phyloP scores from a whole-genome alignment of 2,888 invertebrate genomes.

The Phymatocera aterrima region DNA sequence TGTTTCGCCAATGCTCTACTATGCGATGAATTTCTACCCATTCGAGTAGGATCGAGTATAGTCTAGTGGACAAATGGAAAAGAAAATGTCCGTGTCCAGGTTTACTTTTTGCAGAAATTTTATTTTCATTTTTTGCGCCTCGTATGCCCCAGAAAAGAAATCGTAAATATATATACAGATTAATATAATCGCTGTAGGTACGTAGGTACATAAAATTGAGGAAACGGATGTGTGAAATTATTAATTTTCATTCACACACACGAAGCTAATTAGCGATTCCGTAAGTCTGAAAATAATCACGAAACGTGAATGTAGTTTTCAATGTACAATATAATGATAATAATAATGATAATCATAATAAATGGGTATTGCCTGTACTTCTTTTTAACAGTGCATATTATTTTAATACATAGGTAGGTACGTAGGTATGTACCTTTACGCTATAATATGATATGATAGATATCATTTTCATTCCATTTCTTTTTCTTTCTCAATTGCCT shows the following conservation, averaged over 20 bases:
- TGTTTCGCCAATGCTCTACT: too few relatives aligned
- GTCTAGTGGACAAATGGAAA: too few relatives aligned
- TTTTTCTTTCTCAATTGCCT: constrained; percentile 49
- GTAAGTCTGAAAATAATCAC: constrained; percentile 1
- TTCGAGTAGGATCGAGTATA: too few relatives aligned
- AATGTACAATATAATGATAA: background rate
- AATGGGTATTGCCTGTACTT: too few relatives aligned
- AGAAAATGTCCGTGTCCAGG: too few relatives aligned
- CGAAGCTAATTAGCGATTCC: constrained; percentile 18
- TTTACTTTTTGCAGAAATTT: too few relatives aligned
- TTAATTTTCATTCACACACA: constrained; percentile 22
- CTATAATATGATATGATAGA: background rate
- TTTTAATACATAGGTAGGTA: too few relatives aligned
- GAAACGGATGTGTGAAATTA: constrained; percentile 35
- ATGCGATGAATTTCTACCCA: too few relatives aligned
- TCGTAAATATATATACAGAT: background rate
- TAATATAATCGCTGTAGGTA: background rate
- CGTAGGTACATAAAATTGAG: background rate
- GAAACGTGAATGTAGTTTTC: background rate
- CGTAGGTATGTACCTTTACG: too few relatives aligned
- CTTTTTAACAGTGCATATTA: too few relatives aligned
- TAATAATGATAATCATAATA: background rate
- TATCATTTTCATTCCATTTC: background rate
- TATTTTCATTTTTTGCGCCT: too few relatives aligned
- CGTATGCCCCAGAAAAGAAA: too few relatives aligned